phyloP scores from a whole-genome alignment of 2,888 invertebrate species.

The Parelbella ahira region DNA sequence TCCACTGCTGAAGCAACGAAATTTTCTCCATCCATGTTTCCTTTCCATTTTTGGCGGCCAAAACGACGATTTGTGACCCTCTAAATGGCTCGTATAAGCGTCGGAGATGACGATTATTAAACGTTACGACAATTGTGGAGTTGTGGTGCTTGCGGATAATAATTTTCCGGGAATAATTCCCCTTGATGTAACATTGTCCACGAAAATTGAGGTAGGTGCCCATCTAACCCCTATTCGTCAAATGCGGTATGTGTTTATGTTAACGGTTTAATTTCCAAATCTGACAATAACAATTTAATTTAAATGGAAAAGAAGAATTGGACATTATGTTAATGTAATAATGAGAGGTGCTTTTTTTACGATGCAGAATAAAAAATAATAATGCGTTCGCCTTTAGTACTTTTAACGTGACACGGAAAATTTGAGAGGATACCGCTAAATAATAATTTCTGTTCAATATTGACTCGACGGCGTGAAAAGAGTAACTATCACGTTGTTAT shows the following conservation, averaged over 20 bases:
- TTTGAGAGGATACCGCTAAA: no score
- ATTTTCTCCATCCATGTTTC: background rate
- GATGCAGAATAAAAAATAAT: no score
- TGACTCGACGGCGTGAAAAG: no score
- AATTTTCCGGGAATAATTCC: constrained; percentile 9
- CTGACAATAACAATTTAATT: constrained; percentile 3
- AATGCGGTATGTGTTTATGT: constrained; percentile 7
- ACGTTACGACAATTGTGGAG: constrained; percentile 8
- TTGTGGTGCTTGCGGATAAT: constrained; percentile 6
- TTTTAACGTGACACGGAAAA: no score
- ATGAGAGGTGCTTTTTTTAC: no score
- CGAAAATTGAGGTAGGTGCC: no score
- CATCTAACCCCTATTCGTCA: constrained; percentile 5
- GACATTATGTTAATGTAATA: no score
- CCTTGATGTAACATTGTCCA: constrained; percentile 5
- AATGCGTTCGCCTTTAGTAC: no score
- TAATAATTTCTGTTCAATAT: no score
- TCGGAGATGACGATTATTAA: constrained; percentile 14
- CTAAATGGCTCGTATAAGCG: constrained; percentile 10
- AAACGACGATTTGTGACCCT: constrained; percentile 13
- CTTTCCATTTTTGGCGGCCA: constrained; percentile 6
- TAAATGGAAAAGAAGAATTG: no score
- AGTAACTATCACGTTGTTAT: no score
- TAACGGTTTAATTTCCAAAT: constrained; percentile 2
- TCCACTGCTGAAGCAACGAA: constrained; percentile 1